phyloP scores from a whole-genome alignment of 1,140 invertebrate species.

The Thaumetopoea pityocampa region DNA sequence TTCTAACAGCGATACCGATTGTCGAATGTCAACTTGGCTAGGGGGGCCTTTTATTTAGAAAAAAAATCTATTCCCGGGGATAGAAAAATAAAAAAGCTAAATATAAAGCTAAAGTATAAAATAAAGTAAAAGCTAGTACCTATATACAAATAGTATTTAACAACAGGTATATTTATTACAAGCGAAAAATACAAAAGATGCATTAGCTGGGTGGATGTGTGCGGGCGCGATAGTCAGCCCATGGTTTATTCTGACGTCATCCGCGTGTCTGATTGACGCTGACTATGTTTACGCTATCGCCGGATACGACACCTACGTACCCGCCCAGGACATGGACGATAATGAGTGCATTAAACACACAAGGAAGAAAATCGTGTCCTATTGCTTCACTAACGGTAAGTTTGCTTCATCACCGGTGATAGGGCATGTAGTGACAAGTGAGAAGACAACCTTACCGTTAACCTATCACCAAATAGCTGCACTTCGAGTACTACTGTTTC shows the following conservation, averaged over 20 bases:
- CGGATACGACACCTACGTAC: constrained; percentile 15
- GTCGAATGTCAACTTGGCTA: no score
- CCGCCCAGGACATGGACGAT: constrained; percentile 1
- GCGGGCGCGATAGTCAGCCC: constrained; percentile 3
- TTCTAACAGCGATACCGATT: not conserved
- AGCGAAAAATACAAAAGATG: not conserved
- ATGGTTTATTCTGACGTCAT: constrained; percentile 5
- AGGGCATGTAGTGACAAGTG: no score
- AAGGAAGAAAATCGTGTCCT: constrained; percentile 10
- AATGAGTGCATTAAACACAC: constrained; percentile 7
- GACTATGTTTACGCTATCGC: constrained; percentile 11
- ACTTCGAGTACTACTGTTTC: no score
- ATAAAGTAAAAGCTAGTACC: no score
- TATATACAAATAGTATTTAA: no score
- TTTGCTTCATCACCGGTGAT: no score
- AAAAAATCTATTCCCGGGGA: no score
- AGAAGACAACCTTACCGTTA: no score
- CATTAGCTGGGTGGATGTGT: constrained; percentile 4
- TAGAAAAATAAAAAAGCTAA: not conserved
- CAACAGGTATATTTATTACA: constrained; percentile 7
- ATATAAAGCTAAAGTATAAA: no score
- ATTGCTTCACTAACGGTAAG: not conserved
- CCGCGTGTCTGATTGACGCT: constrained; percentile 8
- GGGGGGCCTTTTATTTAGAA: no score
- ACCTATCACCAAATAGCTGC: no score